Base-by-base conservation (phyloP, 1,140 invertebrate genomes). In the Agraylea sexmaculata region DNA sequence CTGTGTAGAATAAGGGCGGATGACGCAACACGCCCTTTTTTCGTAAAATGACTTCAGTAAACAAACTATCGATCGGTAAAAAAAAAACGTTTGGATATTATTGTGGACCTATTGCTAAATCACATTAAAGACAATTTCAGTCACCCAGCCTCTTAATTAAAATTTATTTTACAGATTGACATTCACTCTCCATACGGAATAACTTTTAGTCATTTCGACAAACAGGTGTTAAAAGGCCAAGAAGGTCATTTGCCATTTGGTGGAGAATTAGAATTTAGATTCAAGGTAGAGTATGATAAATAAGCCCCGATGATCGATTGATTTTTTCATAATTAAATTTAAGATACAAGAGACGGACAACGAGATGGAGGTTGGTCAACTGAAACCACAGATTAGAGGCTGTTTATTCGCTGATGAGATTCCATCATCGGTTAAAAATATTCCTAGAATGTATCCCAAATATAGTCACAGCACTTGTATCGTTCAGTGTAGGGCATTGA, bases 381-480 rank as follows among this genome's bases (percentile, higher is more conserved):
- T 63, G 10, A 39, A 60, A 4, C 42, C 61, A 0, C 22, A 53
- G 2, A 58, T 58, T 34, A 51, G 67, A 19, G 51, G 47, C 28
- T 70, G 68, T 32, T 51, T 58, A 11, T 69, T 66, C 46, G 49
- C 56, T 2, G 29, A 56, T 18, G 68, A 70, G 43, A 45, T 43
- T 8, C 52, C 55, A 0, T 31, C 37, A 3, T 39, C 44, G 13
- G n/a, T n/a, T n/a, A n/a, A n/a, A n/a, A n/a, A n/a, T n/a, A n/a
- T n/a, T n/a, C 25, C 56, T 13, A 47, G 42, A 35, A 40, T 66
- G 0, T 68, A 65, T 41, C 42, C 59, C 1, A 47, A 52, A 29
- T 74, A 75, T 38, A 73, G 69, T 43, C 71, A 66, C 46, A 68
- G 69, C 7, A 61, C 65, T 2, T 76, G 73, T 46, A 53, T 71